Base-by-base conservation (phyloP, 1,140 invertebrate genomes). In the Lordiphosa stackelbergi region DNA sequence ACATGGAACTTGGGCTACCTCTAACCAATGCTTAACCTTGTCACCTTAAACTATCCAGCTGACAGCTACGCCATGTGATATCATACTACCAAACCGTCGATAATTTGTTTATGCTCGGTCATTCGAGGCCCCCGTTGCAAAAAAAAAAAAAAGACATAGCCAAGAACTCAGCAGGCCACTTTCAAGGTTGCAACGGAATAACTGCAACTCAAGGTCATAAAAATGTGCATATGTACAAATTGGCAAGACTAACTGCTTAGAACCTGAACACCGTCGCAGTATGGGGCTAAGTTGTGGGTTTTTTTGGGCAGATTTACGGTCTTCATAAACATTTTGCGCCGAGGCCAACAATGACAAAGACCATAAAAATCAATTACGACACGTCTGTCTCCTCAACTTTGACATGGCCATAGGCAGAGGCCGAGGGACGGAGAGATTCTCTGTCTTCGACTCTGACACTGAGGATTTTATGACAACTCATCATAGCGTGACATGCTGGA, bases 311-410 rank as follows among this genome's bases (percentile, higher is more conserved):
- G 68, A 81, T 81, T 81, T 81, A 81, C 69, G 69, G 83, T 83
- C 63, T 75, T 58, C 56, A 54, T 66, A 66, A 59, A 69, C 36
- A 48, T 62, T 59, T 19, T 41, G 46, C 59, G 37, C 41, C 55
- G 52, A 72, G 57, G 73, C 70, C 51, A 49, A 69, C 77, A 73
- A 77, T 83, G 68, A 77, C 77, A 81, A 62, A 66, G 78, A 81
- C 72, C 77, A 81, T 81, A 81, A 81, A 81, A 81, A 81, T 81
- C 77, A 81, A 81, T 81, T 81, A 81, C 77, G 77, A 81, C 77
- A 81, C 72, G 75, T 83, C 79, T 75, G 68, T 81, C 72, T 69
- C 60, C 41, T 78, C 55, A 83, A 83, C 75, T 75, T 61, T 83
- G 75, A 81, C 77, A 81, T 47, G 59, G 53, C 63, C 68, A 55